phyloP scores from a whole-genome alignment of 2,888 invertebrate species.

The Drosophila fulvimacula region DNA sequence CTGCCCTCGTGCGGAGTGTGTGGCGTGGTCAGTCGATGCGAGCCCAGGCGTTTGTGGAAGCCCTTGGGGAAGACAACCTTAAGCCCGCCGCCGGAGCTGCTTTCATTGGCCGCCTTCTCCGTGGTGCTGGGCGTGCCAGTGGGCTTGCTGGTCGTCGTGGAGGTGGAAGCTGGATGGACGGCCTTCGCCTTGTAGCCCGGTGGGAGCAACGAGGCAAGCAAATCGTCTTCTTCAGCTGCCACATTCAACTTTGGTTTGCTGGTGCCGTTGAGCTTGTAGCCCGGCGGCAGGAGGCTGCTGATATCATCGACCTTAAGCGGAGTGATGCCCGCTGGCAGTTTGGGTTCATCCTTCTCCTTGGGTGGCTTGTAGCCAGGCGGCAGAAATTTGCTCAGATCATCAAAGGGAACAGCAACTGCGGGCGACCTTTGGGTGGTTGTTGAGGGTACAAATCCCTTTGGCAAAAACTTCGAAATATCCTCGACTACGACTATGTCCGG shows the following conservation, averaged over 20 bases:
- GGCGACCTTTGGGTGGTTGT: slow-evolving; percentile 60
- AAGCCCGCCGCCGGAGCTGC: slow-evolving; percentile 79
- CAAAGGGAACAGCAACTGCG: slow-evolving; percentile 84
- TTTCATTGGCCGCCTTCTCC: slow-evolving; percentile 73
- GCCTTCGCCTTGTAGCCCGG: slow-evolving; percentile 86
- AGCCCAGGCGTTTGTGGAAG: slow-evolving; percentile 86
- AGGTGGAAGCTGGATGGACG: slow-evolving; percentile 61
- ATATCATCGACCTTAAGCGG: slow-evolving; percentile 86
- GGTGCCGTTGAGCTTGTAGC: slow-evolving; percentile 85
- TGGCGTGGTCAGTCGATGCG: slow-evolving; percentile 86
- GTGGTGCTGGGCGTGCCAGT: slow-evolving; percentile 33
- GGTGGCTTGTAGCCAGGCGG: slow-evolving; percentile 88
- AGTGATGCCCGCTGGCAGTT: slow-evolving; percentile 41
- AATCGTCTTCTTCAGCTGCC: slow-evolving; percentile 50
- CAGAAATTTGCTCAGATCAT: slow-evolving; percentile 87
- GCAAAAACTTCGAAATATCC: slow-evolving; percentile 88
- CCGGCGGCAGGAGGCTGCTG: slow-evolving; percentile 87
- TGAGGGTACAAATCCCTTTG: slow-evolving; percentile 85
- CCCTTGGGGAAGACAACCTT: slow-evolving; percentile 92
- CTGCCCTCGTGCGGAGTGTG: slow-evolving; percentile 84
- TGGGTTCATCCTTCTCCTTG: slow-evolving; percentile 47
- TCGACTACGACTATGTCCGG: slow-evolving; percentile 85
- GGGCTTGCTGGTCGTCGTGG: slow-evolving; percentile 53
- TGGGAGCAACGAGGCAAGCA: slow-evolving; percentile 85
- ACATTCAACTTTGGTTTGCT: slow-evolving; percentile 40